Evolutionary conservation across 2,113 vertebrate species (phyloP).

Genomic region (Vicugna pacos): DNA sequence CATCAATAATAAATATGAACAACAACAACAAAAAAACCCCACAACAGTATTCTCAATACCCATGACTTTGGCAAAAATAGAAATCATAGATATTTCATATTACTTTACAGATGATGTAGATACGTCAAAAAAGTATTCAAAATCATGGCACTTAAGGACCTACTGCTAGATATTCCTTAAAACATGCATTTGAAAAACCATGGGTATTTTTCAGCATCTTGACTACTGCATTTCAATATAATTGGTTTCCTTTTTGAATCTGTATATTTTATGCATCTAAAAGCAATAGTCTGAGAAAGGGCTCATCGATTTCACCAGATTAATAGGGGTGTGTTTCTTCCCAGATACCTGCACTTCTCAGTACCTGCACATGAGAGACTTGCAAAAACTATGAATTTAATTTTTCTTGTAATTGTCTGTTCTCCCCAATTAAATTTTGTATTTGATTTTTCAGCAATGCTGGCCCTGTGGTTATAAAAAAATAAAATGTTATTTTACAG

Average conservation of each 20-base stretch:
- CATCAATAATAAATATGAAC: neutral
- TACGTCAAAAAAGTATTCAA: neutral
- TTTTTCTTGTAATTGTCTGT: neutral
- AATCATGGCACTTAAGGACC: neutral
- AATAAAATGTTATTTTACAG: neutral
- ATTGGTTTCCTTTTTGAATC: neutral
- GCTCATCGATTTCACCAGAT: neutral
- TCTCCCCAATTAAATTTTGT: neutral
- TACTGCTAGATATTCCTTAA: neutral
- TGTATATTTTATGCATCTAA: neutral
- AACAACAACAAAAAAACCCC: neutral
- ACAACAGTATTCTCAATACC: neutral
- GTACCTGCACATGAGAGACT: neutral
- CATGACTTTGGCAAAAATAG: neutral
- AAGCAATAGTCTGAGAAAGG: neutral
- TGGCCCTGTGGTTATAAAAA: neutral
- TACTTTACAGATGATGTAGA: neutral
- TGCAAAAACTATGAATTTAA: neutral
- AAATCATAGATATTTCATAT: conserved; percentile 22
- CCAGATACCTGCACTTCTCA: neutral
- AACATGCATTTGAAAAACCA: neutral
- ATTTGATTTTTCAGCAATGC: conserved; percentile 33
- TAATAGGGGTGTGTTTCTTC: neutral
- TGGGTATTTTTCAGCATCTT: neutral
- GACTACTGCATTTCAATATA: neutral